Conservation (phyloP, 1,140 invertebrate species). For the Pseudoatta argentina region DNA sequence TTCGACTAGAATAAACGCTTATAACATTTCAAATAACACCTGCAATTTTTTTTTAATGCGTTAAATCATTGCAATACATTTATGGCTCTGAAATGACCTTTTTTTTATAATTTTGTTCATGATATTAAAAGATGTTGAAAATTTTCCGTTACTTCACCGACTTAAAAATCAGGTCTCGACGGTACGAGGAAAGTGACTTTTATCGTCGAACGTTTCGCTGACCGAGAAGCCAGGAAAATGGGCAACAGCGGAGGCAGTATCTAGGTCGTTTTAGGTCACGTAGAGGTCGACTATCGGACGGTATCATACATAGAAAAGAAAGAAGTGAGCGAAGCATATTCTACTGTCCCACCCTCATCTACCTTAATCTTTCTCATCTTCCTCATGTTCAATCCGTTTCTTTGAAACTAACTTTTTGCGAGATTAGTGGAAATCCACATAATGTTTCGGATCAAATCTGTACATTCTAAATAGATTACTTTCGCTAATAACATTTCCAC, state of each 20-base stretch:
- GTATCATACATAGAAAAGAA: conserved; percentile 36
- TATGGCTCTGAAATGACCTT: not conserved
- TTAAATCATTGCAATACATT: not conserved
- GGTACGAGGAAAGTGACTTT: conserved; percentile 35
- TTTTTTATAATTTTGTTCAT: not conserved
- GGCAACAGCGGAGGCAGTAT: conserved; percentile 60
- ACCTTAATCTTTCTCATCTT: conserved; percentile 25
- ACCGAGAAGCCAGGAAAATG: conserved; percentile 64
- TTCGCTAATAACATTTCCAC: not conserved
- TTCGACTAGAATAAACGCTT: not conserved
- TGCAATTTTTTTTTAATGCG: not conserved
- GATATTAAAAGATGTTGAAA: not conserved
- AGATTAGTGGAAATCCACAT: conserved; percentile 2
- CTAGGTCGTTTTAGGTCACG: conserved; percentile 67
- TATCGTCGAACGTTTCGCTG: conserved; percentile 46
- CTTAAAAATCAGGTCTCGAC: conserved; percentile 39
- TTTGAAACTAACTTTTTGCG: conserved; percentile 5
- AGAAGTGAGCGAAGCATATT: conserved; percentile 31
- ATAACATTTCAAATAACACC: not conserved
- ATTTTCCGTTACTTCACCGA: not conserved
- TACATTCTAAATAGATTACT: not conserved
- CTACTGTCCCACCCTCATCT: conserved; percentile 48
- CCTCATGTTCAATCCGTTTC: conserved; percentile 13
- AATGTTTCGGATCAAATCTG: not conserved
- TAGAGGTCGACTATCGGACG: conserved; percentile 49